A percentile compares a stretch with the other conserved stretches of the same genome.
Conservation (phyloP, 2,888 invertebrate genomes). For the Xestia sexstrigata region DNA sequence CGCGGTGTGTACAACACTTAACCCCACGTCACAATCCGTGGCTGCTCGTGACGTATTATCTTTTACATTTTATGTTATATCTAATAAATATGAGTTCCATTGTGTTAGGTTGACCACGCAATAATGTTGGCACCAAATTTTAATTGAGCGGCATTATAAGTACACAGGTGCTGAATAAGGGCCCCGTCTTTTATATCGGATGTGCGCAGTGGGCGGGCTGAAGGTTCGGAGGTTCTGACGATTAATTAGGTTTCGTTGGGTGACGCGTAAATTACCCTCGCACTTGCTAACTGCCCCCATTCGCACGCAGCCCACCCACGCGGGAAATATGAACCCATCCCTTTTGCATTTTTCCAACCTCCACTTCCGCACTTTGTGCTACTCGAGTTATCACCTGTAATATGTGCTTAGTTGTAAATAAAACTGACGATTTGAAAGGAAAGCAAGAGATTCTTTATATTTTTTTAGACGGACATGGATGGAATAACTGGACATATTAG, state of each 20-base stretch:
- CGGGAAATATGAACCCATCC: slow-evolving; percentile 63
- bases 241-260: slow-evolving; percentile 79
- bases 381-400: slow-evolving; percentile 18
- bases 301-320: slow-evolving; percentile 34
- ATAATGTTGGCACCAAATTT: slow-evolving; percentile 73
- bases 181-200: slow-evolving; percentile 73
- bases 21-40: slow-evolving; percentile 62
- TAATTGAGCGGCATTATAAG: slow-evolving; percentile 75
- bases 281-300: slow-evolving; percentile 70
- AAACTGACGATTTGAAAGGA: slow-evolving; percentile 66
- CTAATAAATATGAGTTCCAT: slow-evolving; percentile 59
- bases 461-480: slow-evolving; percentile 95
- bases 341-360: slow-evolving; percentile 46
- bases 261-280: slow-evolving; percentile 77
- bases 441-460: slow-evolving; percentile 73
- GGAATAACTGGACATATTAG: slow-evolving; percentile 96
- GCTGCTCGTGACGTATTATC: slow-evolving; percentile 55
- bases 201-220: slow-evolving; percentile 60
- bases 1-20: slow-evolving; percentile 43
- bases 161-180: slow-evolving; percentile 78
- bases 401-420: not conserved
- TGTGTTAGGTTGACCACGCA: slow-evolving; percentile 58
- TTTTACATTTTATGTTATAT: slow-evolving; percentile 60
- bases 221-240: slow-evolving; percentile 66
- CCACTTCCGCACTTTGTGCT: slow-evolving; percentile 22